Percentiles rank a stretch among this genome's conserved stretches.
Evolutionary conservation across 2,113 vertebrate species (phyloP).

Genomic region (Delphinus delphis): DNA sequence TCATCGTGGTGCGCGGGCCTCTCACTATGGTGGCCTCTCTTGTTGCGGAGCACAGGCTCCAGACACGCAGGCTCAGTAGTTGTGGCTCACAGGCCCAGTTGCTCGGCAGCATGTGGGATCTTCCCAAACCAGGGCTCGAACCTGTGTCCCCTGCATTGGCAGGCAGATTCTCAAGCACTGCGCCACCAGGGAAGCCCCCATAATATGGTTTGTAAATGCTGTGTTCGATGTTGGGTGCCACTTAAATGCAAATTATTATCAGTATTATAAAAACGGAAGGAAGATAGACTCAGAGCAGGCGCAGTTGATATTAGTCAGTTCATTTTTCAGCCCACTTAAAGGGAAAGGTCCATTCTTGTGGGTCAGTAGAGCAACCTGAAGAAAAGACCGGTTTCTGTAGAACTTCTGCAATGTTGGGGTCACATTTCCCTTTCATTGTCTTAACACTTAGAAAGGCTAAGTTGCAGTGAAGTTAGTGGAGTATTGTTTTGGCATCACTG

Average conservation of each 20-base stretch:
- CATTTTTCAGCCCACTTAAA: neutral
- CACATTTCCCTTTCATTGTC: neutral
- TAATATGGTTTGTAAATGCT: neutral
- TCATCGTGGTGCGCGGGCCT: accelerated
- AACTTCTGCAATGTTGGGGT: neutral
- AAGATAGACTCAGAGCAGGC: neutral
- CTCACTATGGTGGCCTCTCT: no score
- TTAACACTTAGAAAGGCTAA: neutral
- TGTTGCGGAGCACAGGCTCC: no score
- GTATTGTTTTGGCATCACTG: neutral
- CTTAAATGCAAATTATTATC: neutral
- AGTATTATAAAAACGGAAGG: neutral
- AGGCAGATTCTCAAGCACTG: no score
- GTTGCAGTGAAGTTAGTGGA: neutral
- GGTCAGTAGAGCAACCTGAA: no score
- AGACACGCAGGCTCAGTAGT: no score
- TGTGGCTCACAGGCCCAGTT: no score
- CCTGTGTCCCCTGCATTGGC: no score
- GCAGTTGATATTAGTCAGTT: neutral
- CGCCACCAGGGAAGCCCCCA: no score
- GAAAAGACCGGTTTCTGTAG: accelerated
- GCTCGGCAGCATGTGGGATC: accelerated
- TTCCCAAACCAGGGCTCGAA: no score
- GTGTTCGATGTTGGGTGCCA: neutral
- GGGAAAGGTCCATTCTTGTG: no score